Evolutionary conservation across 2,113 vertebrate genomes (phyloP).

Genomic region (rabbit (Oryctolagus cuniculus)): DNA sequence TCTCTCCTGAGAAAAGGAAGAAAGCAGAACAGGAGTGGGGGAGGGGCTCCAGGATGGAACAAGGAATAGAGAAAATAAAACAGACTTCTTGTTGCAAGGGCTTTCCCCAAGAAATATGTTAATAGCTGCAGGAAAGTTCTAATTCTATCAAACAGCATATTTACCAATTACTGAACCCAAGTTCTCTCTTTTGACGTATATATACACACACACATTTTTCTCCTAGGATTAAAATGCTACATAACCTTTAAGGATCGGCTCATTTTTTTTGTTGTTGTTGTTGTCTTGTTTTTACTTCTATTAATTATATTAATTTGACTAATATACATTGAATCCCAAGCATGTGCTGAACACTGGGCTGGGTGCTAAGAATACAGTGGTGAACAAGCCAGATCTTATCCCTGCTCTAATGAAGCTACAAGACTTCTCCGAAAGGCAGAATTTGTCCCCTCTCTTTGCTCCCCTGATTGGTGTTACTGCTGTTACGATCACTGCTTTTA

Average conservation of each 20-base stretch:
- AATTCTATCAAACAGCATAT: neutral
- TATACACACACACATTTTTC: neutral
- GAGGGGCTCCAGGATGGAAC: neutral
- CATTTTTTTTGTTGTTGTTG: neutral
- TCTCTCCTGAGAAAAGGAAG: constrained; percentile 58
- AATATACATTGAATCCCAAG: neutral
- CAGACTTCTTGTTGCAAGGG: constrained; percentile 58
- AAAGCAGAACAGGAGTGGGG: constrained; percentile 11
- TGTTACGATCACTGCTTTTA: constrained; percentile 8
- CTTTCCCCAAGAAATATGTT: constrained; percentile 59
- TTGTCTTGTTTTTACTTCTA: neutral
- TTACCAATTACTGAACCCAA: neutral
- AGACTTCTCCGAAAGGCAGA: neutral
- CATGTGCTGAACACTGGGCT: neutral
- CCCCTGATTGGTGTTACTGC: neutral
- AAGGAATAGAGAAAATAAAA: constrained; percentile 48
- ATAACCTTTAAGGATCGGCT: neutral
- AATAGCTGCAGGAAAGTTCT: constrained; percentile 60
- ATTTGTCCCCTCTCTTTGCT: neutral
- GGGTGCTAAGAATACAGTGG: neutral
- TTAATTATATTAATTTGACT: constrained; percentile 19
- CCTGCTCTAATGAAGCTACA: neutral
- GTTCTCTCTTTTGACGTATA: constrained; percentile 35
- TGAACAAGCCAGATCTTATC: neutral
- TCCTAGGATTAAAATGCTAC: neutral